Conservation (phyloP, 2,888 invertebrate species). For the Caenorhabditis macrosperma region DNA sequence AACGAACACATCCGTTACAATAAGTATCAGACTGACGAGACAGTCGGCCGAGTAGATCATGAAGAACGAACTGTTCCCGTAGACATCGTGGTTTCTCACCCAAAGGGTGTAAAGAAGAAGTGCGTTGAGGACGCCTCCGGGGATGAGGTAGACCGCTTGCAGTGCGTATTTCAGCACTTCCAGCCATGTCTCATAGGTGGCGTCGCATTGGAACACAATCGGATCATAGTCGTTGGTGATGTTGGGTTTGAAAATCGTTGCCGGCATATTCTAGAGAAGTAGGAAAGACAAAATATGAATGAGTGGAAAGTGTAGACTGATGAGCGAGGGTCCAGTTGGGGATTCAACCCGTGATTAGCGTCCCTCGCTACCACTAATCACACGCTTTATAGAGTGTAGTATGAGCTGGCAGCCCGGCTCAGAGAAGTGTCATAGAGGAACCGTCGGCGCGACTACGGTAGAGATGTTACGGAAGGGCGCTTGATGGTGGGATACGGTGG, state of each 20-base stretch:
- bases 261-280: neutral
- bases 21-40: neutral
- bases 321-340: no score
- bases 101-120: neutral
- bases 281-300: neutral
- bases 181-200: neutral
- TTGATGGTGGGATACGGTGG: constrained; percentile 13
- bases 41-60: constrained; percentile 5
- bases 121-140: constrained; percentile 1
- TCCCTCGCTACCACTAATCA: neutral
- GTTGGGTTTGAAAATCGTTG: neutral
- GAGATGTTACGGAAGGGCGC: constrained; percentile 4
- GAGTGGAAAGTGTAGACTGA: neutral
- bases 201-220: constrained; percentile 3
- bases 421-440: neutral
- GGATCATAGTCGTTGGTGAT: constrained; percentile 22
- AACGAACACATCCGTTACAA: neutral
- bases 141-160: constrained; percentile 2
- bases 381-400: no score
- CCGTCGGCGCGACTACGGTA: constrained; percentile 6
- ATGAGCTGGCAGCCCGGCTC: no score
- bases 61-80: constrained; percentile 6
- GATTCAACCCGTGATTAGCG: no score
- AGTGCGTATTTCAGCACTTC: neutral
- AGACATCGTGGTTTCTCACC: neutral